Conservation (phyloP, 1,140 invertebrate species). For the Uloborus diversus region DNA sequence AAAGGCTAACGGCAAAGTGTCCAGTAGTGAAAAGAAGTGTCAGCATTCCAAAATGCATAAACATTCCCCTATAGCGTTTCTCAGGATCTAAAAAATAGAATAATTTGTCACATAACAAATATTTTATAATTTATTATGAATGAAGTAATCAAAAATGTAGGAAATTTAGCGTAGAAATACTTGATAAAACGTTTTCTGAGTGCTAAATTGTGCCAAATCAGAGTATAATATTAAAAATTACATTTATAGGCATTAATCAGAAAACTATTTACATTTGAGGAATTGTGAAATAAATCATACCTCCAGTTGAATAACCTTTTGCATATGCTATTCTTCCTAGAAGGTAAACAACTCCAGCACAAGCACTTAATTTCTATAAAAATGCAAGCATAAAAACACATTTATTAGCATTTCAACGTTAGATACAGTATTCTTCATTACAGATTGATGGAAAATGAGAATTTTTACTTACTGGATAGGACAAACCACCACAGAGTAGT, state of each 20-base stretch:
- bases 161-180: no score
- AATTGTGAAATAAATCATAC: conserved; percentile 61
- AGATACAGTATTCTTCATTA: background rate
- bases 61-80: conserved; percentile 65
- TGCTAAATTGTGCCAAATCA: no score
- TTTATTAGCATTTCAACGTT: background rate
- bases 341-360: conserved; percentile 66
- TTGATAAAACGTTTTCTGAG: no score
- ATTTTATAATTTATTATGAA: no score
- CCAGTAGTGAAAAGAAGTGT: conserved; percentile 64
- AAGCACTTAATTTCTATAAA: conserved; percentile 63
- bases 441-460: background rate
- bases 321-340: conserved; percentile 67
- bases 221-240: no score
- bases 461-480: conserved; percentile 64
- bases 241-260: no score
- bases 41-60: conserved; percentile 65
- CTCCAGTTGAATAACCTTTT: conserved; percentile 69
- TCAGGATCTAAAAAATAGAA: conserved; percentile 63
- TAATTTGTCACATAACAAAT: no score
- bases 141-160: no score
- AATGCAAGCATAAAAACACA: background rate
- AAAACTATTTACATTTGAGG: no score
- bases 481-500: conserved; percentile 66
- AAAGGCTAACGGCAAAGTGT: conserved; percentile 62